phyloP scores from a whole-genome alignment of 2,797 vertebrate genomes.

The Paedocypris micromegethes region DNA sequence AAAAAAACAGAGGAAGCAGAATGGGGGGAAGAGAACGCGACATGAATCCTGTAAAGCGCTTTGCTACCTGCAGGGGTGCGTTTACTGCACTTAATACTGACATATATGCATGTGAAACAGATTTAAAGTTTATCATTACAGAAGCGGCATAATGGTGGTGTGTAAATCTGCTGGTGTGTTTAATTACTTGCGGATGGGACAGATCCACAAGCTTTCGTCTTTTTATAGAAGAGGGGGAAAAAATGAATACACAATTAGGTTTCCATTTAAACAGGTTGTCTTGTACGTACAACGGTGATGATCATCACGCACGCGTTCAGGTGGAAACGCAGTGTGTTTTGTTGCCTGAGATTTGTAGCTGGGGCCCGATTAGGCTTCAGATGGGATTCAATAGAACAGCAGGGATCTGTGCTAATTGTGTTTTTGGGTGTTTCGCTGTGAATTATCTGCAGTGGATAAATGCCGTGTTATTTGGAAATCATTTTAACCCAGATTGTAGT shows the following conservation, averaged over 20 bases:
- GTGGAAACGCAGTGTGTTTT: constrained; percentile 11
- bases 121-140: constrained; percentile 27
- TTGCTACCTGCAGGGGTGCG: constrained; percentile 35
- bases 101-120: constrained; percentile 1
- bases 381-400: constrained; percentile 14
- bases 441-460: constrained; percentile 10
- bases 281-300: constrained; percentile 1
- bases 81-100: constrained; percentile 38
- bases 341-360: constrained; percentile 14
- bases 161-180: constrained; percentile 23
- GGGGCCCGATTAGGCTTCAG: constrained; percentile 9
- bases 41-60: constrained; percentile 35
- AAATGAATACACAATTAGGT: constrained; percentile 33
- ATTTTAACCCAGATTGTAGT: neutral
- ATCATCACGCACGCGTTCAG: constrained; percentile 4
- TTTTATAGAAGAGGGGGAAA: constrained; percentile 11
- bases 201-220: constrained; percentile 10
- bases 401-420: constrained; percentile 17
- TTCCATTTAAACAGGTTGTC: constrained; percentile 18
- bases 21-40: constrained; percentile 15
- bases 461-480: constrained; percentile 7
- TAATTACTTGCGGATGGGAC: constrained; percentile 2
- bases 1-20: constrained; percentile 21
- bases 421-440: constrained; percentile 12
- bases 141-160: constrained; percentile 10